Evolutionary conservation across 2,797 vertebrate genomes (phyloP).

Genomic region (Centroberyx gerrardi): DNA sequence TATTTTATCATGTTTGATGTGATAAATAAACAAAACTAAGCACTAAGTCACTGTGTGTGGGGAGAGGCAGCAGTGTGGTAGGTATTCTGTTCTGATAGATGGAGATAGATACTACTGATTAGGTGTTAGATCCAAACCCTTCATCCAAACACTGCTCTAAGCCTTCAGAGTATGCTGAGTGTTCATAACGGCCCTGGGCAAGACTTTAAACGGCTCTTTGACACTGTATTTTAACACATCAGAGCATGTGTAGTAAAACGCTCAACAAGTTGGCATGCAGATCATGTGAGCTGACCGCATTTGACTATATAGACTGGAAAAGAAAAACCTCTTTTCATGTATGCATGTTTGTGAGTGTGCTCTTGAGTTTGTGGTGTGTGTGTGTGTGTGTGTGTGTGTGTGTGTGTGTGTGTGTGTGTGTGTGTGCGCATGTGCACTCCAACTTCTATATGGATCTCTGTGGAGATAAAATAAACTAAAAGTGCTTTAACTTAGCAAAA

Average conservation of each 20-base stretch:
- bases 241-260: conserved; percentile 8
- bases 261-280: background rate
- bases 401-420: no score
- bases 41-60: background rate
- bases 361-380: no score
- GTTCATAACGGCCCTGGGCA: background rate
- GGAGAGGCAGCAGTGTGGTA: background rate
- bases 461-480: no score
- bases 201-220: background rate
- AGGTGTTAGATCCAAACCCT: conserved; percentile 14
- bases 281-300: conserved; percentile 21
- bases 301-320: conserved; percentile 21
- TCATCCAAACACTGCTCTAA: conserved; percentile 35
- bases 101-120: conserved; percentile 9
- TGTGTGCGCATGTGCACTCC: background rate
- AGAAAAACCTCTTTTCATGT: background rate
- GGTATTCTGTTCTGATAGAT: background rate
- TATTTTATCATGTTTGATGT: background rate
- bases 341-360: background rate
- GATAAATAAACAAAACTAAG: conserved; percentile 14
- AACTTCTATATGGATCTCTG: no score
- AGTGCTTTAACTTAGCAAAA: no score
- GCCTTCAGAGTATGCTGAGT: background rate
- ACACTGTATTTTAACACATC: conserved; percentile 1
- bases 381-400: no score